These are phyloP conservation scores for Sycophila sp. DNA, from an alignment of 1,140 invertebrate species.

Conservation along the genomic window DNA sequence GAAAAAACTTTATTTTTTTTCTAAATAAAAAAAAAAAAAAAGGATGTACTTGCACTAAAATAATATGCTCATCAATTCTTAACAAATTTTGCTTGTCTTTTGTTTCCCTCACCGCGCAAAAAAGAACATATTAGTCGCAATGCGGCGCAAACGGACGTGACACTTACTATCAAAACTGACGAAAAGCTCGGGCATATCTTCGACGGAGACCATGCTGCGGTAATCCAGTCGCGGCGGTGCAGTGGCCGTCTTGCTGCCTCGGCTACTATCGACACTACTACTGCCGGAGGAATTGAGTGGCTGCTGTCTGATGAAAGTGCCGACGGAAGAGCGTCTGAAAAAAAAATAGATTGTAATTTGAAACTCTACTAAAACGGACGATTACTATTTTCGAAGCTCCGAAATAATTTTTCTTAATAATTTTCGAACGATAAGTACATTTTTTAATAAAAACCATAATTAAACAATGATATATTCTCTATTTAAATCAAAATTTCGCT, in stretches of 20 bases:
- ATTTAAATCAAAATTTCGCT: slow-evolving; percentile 5
- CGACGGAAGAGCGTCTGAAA: slow-evolving; percentile 80
- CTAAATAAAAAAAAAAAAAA: no score
- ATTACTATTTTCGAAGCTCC: slow-evolving; percentile 8
- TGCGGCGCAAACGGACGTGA: not conserved
- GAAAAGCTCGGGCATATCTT: slow-evolving; percentile 94
- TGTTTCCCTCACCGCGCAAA: not conserved
- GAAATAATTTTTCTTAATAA: no score
- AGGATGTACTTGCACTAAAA: no score
- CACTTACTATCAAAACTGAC: slow-evolving; percentile 93
- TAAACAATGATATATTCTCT: no score
- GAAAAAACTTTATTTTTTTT: no score
- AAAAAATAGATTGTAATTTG: slow-evolving; percentile 36
- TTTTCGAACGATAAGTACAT: no score
- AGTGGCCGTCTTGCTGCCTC: slow-evolving; percentile 68
- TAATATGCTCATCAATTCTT: not conserved
- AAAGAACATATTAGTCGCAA: not conserved
- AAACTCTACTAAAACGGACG: not conserved
- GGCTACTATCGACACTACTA: slow-evolving; percentile 68
- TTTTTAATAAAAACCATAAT: no score
- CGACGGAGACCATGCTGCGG: slow-evolving; percentile 90
- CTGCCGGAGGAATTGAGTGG: slow-evolving; percentile 61
- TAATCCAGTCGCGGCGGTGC: slow-evolving; percentile 83
- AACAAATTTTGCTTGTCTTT: slow-evolving; percentile 31
- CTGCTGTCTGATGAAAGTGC: slow-evolving; percentile 77